A percentile compares a stretch with the other conserved stretches of the same genome.
These are phyloP conservation scores for Pheosia gnoma DNA, from an alignment of 2,888 invertebrate genomes.

Conservation along the genomic window DNA sequence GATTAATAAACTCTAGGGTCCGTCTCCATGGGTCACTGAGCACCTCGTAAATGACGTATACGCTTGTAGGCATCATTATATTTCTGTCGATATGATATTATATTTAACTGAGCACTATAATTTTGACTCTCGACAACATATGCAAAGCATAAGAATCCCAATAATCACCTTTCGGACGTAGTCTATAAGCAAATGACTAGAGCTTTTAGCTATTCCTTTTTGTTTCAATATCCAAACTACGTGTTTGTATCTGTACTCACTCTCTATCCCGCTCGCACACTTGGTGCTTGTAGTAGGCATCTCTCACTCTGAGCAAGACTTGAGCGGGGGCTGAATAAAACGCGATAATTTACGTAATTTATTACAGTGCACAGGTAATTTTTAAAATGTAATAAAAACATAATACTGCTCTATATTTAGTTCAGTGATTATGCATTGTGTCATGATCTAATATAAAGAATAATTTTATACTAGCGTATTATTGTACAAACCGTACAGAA, in stretches of 20 bases:
- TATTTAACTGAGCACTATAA: constrained; percentile 40
- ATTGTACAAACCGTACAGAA: too few species aligned
- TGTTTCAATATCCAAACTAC: constrained; percentile 8
- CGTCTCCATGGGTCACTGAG: constrained; percentile 37
- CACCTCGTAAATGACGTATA: constrained; percentile 45
- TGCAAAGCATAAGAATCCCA: constrained; percentile 36
- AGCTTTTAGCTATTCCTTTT: constrained; percentile 25
- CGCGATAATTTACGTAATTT: too few species aligned
- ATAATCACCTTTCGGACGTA: constrained; percentile 18
- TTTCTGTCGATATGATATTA: constrained; percentile 30
- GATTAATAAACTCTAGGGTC: constrained; percentile 16
- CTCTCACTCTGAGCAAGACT: too few species aligned
- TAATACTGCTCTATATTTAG: too few species aligned
- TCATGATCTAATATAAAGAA: too few species aligned
- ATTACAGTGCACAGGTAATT: too few species aligned
- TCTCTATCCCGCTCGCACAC: too few species aligned
- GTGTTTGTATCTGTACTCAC: neutral
- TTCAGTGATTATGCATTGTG: too few species aligned
- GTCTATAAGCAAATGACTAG: constrained; percentile 45
- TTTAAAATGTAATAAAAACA: too few species aligned
- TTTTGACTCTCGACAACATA: constrained; percentile 30
- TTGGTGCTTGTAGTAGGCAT: too few species aligned
- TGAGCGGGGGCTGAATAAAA: too few species aligned
- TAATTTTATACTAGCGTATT: too few species aligned
- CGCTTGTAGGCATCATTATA: constrained; percentile 38